Base-by-base conservation (phyloP, 2,113 vertebrate species). In the Phylloscopus trochilus region DNA sequence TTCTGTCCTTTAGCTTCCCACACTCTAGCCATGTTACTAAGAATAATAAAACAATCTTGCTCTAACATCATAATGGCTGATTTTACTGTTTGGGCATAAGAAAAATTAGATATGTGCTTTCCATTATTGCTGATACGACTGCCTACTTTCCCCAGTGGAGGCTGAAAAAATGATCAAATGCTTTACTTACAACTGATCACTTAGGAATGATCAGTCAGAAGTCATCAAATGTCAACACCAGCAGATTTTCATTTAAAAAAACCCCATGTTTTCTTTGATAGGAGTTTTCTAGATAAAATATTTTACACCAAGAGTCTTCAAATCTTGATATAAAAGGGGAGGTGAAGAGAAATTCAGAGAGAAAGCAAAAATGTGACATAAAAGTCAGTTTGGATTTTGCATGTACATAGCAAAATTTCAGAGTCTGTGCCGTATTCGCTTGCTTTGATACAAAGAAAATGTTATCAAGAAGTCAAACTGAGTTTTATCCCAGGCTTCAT, bases 211-310 rank as follows among this genome's bases (percentile, higher is more conserved):
- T 77, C 37, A 47, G 27, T 75, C 31, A 37, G 58, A 89, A 68
- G 5, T 41, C 37, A 68, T 22, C 41, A 73, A 35, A 58, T 18
- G 2, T 77, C 13, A 85, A 12, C 8, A 39, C 28, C 17, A 73
- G 16, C 12, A 53, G 13, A 47, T 62, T 82, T 87, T 73, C 31
- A 33, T 51, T 46, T 6, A 2, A 4, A 60, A 82, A 47, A 1
- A 0, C 2, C 3, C 0, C 1, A 6, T 23, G 1, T 27, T 55
- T 70, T 74, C 26, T 60, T 56, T 0, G 1, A 20, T 15, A 51
- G 1, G 3, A 15, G 22, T 70, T 82, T 70, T 63, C 41, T 20
- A 39, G 3, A 51, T 53, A 59, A 78, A 46, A 72, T 37, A 17
- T n/a, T 62, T 66, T 66, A n/a, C 46, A 53, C 10, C 14, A 6